Percentiles rank a stretch among this genome's conserved stretches.
phyloP scores from a whole-genome alignment of 2,888 invertebrate species.

The Odontocolon sp. region DNA sequence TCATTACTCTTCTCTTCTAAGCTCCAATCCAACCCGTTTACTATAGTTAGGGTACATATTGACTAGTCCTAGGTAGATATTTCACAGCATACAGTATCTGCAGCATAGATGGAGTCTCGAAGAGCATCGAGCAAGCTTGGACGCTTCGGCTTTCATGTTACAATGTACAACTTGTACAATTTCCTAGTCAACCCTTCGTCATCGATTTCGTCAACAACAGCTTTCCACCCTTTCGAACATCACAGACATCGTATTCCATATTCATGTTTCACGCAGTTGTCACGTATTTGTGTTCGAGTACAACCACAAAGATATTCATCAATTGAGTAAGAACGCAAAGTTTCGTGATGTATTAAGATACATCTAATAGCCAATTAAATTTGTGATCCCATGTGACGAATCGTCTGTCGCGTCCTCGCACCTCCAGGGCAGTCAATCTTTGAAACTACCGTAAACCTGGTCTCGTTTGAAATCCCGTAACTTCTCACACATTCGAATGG shows the following conservation, averaged over 20 bases:
- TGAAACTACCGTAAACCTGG: constrained; percentile 14
- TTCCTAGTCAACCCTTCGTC: constrained; percentile 49
- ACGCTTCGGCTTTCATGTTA: constrained; percentile 47
- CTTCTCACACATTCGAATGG: constrained; percentile 42
- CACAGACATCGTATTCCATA: constrained; percentile 32
- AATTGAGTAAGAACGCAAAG: no score
- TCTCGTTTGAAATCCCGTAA: constrained; percentile 29
- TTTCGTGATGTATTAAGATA: constrained; percentile 45
- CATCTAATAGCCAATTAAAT: constrained; percentile 55
- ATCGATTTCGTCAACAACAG: constrained; percentile 39
- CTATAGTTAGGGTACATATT: constrained; percentile 2
- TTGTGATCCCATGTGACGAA: constrained; percentile 51
- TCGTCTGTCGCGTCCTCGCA: constrained; percentile 43
- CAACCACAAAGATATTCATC: constrained; percentile 56
- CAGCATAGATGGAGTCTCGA: constrained; percentile 8
- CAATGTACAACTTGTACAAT: constrained; percentile 51
- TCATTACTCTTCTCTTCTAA: constrained; percentile 63
- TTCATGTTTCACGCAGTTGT: constrained; percentile 58
- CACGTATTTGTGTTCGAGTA: constrained; percentile 57
- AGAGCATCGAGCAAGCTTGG: constrained; percentile 35
- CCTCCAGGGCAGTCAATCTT: constrained; percentile 39
- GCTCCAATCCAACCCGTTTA: constrained; percentile 39
- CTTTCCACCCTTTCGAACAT: constrained; percentile 18
- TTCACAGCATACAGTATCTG: constrained; percentile 25
- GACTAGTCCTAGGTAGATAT: constrained; percentile 8